Base-by-base conservation (phyloP, 2,113 vertebrate genomes). In the Lathamus discolor region DNA sequence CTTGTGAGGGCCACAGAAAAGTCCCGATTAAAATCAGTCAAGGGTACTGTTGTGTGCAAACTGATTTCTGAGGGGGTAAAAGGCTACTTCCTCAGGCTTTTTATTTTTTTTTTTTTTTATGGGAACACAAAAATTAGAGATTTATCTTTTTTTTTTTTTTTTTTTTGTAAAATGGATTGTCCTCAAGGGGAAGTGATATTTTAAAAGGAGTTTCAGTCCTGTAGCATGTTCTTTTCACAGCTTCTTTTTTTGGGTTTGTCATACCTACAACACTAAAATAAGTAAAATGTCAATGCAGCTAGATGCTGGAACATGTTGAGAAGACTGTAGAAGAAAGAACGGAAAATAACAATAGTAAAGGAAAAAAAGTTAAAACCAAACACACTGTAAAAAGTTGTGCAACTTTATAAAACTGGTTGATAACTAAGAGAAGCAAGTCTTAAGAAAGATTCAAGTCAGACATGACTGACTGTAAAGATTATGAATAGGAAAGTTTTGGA, bases 31-130 rank as follows among this genome's bases (percentile, higher is more conserved):
- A 97, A 93, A 92, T 80, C 95, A 89, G 83, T 82, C 28, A 48
- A 88, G 85, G 37, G 52, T 93, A 91, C 68, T 95, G 84, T 92
- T 94, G 74, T 89, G 90, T 93, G 88, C 59, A 86, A 91, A 95
- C 82, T 90, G 0, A 86, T 86, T 96, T 87, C 96, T 85, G 35
- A 2, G 1, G 49, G 73, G 27, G 44, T 69, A 86, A 92, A 92
- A 91, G 48, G 22, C 54, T 81, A 35, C 66, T 93, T 95, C 43
- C 44, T 68, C 8, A 15, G 70, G 39, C 7, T 12, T 37, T 80
- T 82, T n/a, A 44, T 27, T 8, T 7, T 33, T 57, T n/a, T 59
- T n/a, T 27, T 44, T 29, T 7, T 4, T 12, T 25, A 17, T 41
- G 17, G 20, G 39, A 94, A 17, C 35, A 75, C 6, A 87, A 75